Conservation (phyloP, 2,797 vertebrate genomes). For the Melopsittacus undulatus region DNA sequence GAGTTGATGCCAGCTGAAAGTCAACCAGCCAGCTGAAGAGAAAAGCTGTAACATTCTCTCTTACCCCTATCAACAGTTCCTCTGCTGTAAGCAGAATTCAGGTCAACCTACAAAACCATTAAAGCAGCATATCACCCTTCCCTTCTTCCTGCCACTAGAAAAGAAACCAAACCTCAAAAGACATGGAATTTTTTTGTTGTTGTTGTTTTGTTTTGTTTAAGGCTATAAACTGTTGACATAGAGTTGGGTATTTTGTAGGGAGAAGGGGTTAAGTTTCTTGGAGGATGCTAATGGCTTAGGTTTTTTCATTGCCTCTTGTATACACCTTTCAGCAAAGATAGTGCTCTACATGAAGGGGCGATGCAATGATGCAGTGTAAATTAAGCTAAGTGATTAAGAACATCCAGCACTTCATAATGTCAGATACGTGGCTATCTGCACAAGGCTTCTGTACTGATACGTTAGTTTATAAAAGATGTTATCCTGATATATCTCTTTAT, state of each 20-base stretch:
- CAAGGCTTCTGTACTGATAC: background rate
- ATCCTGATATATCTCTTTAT: too few species aligned
- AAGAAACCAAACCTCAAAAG: background rate
- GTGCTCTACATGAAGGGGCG: background rate
- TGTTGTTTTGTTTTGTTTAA: background rate
- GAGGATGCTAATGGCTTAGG: background rate
- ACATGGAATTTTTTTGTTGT: too few species aligned
- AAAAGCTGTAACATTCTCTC: background rate
- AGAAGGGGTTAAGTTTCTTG: background rate
- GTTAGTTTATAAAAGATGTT: background rate
- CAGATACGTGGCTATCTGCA: background rate
- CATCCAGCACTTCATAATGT: background rate
- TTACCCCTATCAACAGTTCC: accelerated
- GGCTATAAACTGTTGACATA: background rate
- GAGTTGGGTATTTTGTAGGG: background rate
- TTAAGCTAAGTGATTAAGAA: background rate
- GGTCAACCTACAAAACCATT: background rate
- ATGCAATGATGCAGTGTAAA: background rate
- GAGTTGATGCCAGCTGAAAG: background rate
- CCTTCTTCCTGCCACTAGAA: background rate
- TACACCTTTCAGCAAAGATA: background rate
- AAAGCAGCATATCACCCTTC: background rate
- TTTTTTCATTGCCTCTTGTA: background rate
- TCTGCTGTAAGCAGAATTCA: background rate
- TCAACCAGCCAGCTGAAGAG: background rate